Evolutionary conservation across 2,113 vertebrate species (phyloP), one percentile per base, ranked within the genome.

Genomic region (Ophiodon elongatus): DNA sequence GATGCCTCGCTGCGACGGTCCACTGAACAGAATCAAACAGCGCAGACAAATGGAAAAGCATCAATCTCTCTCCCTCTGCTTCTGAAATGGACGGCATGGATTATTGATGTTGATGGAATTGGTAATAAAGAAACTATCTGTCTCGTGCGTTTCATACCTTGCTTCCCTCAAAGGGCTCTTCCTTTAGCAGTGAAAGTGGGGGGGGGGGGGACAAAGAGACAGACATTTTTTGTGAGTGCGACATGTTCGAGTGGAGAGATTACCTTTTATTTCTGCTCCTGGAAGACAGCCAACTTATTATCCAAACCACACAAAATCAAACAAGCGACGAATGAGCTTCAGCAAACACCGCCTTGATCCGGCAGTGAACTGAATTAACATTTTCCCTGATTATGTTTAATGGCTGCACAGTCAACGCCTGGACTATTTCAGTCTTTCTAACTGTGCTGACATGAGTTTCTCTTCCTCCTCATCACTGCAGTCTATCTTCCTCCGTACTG

Each of bases 111-210:
- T 54, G 88, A 90, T 92, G 91, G 73, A 66, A 89, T 50, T 82
- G 73, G 35, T 45, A 85, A 80, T 73, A 87, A 64, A 81, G 70
- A 86, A 84, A 79, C 76, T 60, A 47, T 88, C 80, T 3, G 60
- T 79, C 66, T 84, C 73, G 54, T 85, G 89, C 74, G 82, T 73
- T 37, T 90, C 94, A 25, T 95, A 96, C 95, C 95, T 95, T 96
- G 92, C 92, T 95, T 83, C 95, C 95, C 90, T 94, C 95, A 93
- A 95, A 95, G 79, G 94, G 91, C 82, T 96, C 95, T 94, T 96
- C 95, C 95, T 96, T 95, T 89, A 95, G 92, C 93, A 91, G 90
- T 90, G 92, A 94, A 88, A 84, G 77, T 86, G 66, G 85, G 90
- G 70, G 84, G 90, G 35, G n/a, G n/a, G 45, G n/a, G 25, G n/a